Conservation (phyloP, 1,140 invertebrate genomes). For the Diorhabda sublineata region DNA sequence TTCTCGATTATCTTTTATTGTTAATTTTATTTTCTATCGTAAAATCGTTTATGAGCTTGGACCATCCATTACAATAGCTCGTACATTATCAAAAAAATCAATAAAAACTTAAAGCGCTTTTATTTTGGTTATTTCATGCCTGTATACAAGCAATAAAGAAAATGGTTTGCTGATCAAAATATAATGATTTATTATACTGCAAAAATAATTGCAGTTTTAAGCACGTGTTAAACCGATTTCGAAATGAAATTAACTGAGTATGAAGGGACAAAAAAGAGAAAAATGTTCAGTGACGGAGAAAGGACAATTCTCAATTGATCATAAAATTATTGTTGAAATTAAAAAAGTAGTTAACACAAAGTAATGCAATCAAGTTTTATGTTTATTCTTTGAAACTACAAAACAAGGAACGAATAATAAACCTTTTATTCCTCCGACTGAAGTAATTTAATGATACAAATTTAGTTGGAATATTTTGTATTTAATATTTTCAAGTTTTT, state of each 20-base stretch:
- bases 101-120: slow-evolving; percentile 3
- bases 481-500: too few relatives aligned
- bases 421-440: too few relatives aligned
- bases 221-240: slow-evolving; percentile 1
- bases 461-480: too few relatives aligned
- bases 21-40: slow-evolving; percentile 3
- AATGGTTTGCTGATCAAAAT: slow-evolving; percentile 1
- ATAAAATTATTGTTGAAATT: too few relatives aligned
- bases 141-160: slow-evolving; percentile 2
- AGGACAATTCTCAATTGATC: too few relatives aligned
- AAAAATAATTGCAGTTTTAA: slow-evolving; percentile 1
- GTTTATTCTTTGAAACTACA: too few relatives aligned
- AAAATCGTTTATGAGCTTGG: background rate
- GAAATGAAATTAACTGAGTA: slow-evolving; percentile 1
- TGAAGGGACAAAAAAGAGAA: background rate
- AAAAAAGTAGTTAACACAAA: too few relatives aligned
- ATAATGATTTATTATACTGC: slow-evolving; percentile 3
- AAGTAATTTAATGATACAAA: too few relatives aligned
- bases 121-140: slow-evolving; percentile 2
- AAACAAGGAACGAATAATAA: too few relatives aligned
- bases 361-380: too few relatives aligned
- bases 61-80: background rate
- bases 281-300: too few relatives aligned
- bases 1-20: slow-evolving; percentile 1
- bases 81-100: slow-evolving; percentile 3